Evolutionary conservation across 2,888 invertebrate species (phyloP).

Genomic region (Meteorus cinctellus): DNA sequence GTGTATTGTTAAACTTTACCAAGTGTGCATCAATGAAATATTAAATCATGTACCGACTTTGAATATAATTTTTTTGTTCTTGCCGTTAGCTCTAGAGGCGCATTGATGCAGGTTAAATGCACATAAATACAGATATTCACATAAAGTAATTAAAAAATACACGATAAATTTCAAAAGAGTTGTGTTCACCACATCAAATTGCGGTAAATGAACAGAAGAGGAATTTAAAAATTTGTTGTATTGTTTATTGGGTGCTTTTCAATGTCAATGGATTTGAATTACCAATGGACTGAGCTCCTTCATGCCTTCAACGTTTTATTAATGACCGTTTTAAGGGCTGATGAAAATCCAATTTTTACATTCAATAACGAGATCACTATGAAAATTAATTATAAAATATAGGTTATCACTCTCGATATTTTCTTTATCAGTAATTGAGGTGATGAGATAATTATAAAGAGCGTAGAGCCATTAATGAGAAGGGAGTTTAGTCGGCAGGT

Average conservation of each 20-base stretch:
- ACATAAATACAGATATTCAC: background rate
- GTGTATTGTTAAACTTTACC: constrained; percentile 37
- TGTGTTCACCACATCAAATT: background rate
- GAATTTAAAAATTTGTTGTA: background rate
- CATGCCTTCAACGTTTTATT: background rate
- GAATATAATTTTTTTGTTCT: constrained; percentile 4
- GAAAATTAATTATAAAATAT: background rate
- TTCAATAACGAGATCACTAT: background rate
- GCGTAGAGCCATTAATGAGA: background rate
- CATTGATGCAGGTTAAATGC: background rate
- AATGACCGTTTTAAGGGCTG: background rate
- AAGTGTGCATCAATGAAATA: constrained; percentile 35
- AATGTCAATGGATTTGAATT: background rate
- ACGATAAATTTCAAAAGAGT: background rate
- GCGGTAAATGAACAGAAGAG: background rate
- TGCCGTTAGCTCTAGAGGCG: background rate
- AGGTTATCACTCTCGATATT: background rate
- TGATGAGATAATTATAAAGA: background rate
- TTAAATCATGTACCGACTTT: constrained; percentile 32
- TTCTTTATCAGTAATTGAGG: background rate
- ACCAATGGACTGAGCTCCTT: background rate
- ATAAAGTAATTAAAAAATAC: background rate
- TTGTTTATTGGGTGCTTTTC: background rate
- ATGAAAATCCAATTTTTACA: background rate
- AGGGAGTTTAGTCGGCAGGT: too few species aligned